Evolutionary conservation across 2,888 invertebrate species (phyloP).

Genomic region (Coelopa pilipes): DNA sequence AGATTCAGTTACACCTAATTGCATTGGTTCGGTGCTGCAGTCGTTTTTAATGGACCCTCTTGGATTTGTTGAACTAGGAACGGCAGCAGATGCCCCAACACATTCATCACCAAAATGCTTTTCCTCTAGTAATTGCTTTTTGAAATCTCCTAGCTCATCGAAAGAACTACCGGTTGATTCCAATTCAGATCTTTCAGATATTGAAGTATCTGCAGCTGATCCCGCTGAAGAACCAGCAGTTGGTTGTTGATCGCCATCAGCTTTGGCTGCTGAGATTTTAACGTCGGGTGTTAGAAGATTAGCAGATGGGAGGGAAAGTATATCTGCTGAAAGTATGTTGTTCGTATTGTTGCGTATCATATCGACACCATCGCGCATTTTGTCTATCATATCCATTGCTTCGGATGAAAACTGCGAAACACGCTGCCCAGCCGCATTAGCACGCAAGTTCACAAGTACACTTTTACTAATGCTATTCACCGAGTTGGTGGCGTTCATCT

Average conservation of each 20-base stretch:
- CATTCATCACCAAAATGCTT: constrained; percentile 49
- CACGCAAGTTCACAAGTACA: constrained; percentile 60
- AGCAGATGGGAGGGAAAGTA: constrained; percentile 70
- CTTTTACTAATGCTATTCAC: constrained; percentile 63
- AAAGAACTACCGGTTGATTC: constrained; percentile 29
- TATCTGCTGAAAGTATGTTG: constrained; percentile 79
- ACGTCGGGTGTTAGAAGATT: constrained; percentile 49
- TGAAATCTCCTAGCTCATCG: constrained; percentile 42
- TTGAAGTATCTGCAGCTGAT: constrained; percentile 23
- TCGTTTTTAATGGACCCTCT: background rate
- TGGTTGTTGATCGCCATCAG: constrained; percentile 28
- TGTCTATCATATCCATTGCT: constrained; percentile 74
- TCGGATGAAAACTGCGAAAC: constrained; percentile 68
- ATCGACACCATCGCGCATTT: constrained; percentile 77
- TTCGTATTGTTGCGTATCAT: constrained; percentile 82
- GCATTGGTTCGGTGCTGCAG: constrained; percentile 34
- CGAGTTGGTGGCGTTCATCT: constrained; percentile 66
- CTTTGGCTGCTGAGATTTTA: constrained; percentile 41
- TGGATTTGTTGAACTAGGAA: constrained; percentile 28
- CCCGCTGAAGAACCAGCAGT: constrained; percentile 22
- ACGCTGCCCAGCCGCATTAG: constrained; percentile 50
- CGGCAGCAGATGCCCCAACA: constrained; percentile 21
- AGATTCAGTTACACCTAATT: constrained; percentile 38
- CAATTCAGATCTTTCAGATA: background rate
- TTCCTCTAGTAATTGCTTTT: constrained; percentile 49